Evolutionary conservation across 2,113 vertebrate species (phyloP), one percentile per base, ranked within the genome.

Genomic region (Poeciliopsis occidentalis): DNA sequence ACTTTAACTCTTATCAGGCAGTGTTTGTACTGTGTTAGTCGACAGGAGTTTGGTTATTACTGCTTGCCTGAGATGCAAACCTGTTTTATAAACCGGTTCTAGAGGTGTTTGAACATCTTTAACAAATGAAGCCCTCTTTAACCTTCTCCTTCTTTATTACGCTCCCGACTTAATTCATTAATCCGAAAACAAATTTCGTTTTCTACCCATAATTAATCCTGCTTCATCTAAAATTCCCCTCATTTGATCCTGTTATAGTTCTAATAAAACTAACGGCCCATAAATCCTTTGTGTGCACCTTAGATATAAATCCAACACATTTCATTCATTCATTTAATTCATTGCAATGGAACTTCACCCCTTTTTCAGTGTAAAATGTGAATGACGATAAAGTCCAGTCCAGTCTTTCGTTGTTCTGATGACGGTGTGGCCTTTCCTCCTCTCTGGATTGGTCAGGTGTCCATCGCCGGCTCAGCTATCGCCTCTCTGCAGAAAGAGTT

Each of bases 381-480:
- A 22, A 29, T 63, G 51, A 57, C 8, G 2, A 47, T 41, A 41
- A 41, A 19, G 24, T 57, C 7, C 3, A 24, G 51, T 57, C 51
- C 17, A 57, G 51, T 54, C 39, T 15, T 15, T 41, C 12, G 39
- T 13, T 29, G 29, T 63, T 12, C 65, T 86, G 63, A 75, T 77
- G 64, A 82, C 64, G 67, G n/a, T 91, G 87, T 92, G 60, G 75
- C 65, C 91, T 51, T 83, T 93, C 88, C 71, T 83, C 72, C 82
- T 85, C 91, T 78, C 80, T 93, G 90, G 92, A 22, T 87, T 86
- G 90, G 70, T 77, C 83, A 96, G 97, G 96, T 97, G 78, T 97
- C 96, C 63, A 96, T 96, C 94, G 96, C 96, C 66, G 96, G 96
- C 67, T 95, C 94, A 8, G 97, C 96, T 54, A 95, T 97, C 74